Percentiles rank a stretch among this genome's conserved stretches.
phyloP scores from a whole-genome alignment of 1,140 invertebrate species.

The Sinella curviseta region DNA sequence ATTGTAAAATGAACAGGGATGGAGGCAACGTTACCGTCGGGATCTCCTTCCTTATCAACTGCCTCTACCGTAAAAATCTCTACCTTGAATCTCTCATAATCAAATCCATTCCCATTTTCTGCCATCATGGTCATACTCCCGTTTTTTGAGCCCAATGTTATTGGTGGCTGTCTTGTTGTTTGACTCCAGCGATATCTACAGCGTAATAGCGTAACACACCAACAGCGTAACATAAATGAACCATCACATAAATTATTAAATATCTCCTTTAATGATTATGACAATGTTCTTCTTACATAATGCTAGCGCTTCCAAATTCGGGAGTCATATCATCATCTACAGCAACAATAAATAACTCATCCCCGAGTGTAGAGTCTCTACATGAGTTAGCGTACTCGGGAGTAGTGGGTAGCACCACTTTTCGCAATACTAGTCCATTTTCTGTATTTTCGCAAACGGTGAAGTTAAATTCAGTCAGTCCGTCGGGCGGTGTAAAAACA shows the following conservation, averaged over 20 bases:
- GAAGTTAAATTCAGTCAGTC: background rate
- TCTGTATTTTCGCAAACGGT: background rate
- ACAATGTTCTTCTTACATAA: background rate
- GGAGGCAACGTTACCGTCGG: background rate
- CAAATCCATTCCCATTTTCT: slow-evolving; percentile 3
- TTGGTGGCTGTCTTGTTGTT: background rate
- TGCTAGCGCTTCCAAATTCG: background rate
- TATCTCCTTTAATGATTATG: background rate
- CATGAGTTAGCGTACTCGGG: background rate
- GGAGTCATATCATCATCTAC: background rate
- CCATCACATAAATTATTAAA: background rate
- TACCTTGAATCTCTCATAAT: background rate
- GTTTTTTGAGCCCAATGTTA: background rate
- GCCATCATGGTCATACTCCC: background rate
- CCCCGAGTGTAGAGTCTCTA: background rate
- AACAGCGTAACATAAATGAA: too few relatives aligned
- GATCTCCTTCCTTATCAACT: background rate
- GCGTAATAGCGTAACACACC: background rate
- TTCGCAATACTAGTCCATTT: background rate
- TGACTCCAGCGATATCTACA: background rate
- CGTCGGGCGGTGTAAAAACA: background rate
- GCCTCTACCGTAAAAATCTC: background rate
- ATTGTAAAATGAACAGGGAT: background rate
- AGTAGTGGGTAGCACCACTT: background rate
- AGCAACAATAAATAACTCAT: background rate